These are phyloP conservation scores for Micronycteris hirsuta DNA, from an alignment of 2,113 vertebrate species.

Conservation along the genomic window DNA sequence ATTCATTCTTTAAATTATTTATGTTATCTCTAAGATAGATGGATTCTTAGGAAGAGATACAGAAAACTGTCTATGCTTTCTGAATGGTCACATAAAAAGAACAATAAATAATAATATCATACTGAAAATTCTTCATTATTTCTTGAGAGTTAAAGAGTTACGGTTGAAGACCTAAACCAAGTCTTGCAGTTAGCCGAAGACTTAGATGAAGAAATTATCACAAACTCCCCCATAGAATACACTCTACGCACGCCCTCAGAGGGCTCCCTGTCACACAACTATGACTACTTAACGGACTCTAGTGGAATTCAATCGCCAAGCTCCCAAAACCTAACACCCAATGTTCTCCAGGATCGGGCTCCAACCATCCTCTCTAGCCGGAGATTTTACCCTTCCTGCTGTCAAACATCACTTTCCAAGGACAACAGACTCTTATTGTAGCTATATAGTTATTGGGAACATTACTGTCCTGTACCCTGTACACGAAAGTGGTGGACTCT, in stretches of 20 bases:
- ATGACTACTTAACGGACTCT: neutral
- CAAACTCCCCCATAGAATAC: neutral
- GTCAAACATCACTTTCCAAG: neutral
- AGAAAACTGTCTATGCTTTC: neutral
- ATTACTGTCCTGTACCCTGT: neutral
- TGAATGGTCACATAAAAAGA: neutral
- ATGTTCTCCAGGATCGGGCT: neutral
- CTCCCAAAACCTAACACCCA: neutral
- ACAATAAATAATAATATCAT: neutral
- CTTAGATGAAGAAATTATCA: neutral
- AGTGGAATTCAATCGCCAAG: neutral
- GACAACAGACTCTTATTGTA: neutral
- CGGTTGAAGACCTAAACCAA: no score
- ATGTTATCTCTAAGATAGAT: neutral
- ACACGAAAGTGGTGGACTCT: neutral
- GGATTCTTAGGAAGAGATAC: neutral
- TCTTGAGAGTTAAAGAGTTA: neutral
- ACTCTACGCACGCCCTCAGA: neutral
- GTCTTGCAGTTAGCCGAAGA: neutral
- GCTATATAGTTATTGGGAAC: neutral
- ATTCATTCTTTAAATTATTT: neutral
- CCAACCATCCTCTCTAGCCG: neutral
- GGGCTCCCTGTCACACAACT: neutral
- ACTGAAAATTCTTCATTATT: neutral
- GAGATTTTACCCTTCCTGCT: neutral